Conservation (phyloP, 92 coral and sea anemone genomes). For the Palythoa heliodiscus region DNA sequence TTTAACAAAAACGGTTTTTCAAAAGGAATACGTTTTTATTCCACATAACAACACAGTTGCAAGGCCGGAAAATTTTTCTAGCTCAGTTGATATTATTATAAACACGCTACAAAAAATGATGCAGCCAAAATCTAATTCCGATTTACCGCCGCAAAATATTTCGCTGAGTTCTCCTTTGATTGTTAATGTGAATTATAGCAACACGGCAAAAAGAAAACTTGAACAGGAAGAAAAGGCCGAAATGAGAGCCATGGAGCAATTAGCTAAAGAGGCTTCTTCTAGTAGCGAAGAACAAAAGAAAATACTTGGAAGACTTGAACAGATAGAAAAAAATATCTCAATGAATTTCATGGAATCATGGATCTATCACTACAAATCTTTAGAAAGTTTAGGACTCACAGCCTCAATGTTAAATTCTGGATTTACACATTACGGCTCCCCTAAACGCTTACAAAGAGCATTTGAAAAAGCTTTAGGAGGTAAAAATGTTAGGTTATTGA, state of each 20-base stretch:
- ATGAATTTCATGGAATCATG: slow-evolving; percentile 78
- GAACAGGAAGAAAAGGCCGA: slow-evolving; percentile 18
- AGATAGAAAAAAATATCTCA: slow-evolving; percentile 71
- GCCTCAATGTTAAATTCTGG: slow-evolving; percentile 87
- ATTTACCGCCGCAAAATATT: not conserved
- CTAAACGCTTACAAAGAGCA: slow-evolving; percentile 69
- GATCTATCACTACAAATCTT: slow-evolving; percentile 86
- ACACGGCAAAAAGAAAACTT: not conserved
- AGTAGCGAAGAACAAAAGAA: not conserved
- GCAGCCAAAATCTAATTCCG: not conserved
- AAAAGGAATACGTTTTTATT: not conserved
- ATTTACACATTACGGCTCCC: slow-evolving; percentile 78
- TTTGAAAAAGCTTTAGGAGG: slow-evolving; percentile 80
- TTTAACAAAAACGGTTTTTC: not conserved
- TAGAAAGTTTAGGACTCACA: slow-evolving; percentile 81
- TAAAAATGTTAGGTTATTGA: slow-evolving; percentile 60
- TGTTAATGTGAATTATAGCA: not conserved
- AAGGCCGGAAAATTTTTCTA: not conserved
- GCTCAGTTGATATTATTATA: not conserved
- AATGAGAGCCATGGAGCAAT: not conserved
- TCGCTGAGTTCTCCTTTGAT: not conserved
- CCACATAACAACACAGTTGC: not conserved
- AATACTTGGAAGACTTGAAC: slow-evolving; percentile 38
- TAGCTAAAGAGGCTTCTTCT: not conserved
- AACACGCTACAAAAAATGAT: not conserved